Base-by-base conservation (phyloP, 1,140 invertebrate genomes). In the Amyelois transitella region DNA sequence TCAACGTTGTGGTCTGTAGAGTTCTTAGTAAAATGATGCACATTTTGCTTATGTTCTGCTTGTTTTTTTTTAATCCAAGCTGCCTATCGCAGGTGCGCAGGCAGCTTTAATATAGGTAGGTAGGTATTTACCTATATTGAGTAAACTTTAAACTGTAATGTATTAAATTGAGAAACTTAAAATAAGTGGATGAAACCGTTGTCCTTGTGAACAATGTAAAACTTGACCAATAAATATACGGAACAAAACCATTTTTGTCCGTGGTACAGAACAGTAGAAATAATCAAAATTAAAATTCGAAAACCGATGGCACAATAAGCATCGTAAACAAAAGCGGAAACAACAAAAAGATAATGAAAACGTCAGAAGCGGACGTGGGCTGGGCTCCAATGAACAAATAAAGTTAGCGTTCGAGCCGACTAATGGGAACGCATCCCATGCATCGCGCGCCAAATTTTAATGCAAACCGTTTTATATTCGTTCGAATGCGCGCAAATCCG, bases 401-500 rank as follows among this genome's bases (percentile, higher is more conserved):
- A 71, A 76, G 75, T 75, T 76, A 75, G 72, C 71, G 62, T 62
- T 56, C 66, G 68, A 77, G 67, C 72, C 67, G 74, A 71, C 81
- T 83, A 86, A 86, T 83, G 76, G 76, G 74, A 83, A 87, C 78
- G 75, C 80, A 82, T 86, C 81, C 76, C 72, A 61, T 83, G 77
- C 78, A 85, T 78, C 70, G 77, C 60, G 66, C 70, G 75, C 70
- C 69, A 85, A 87, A 87, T 88, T 88, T 88, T 83, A 88, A 87
- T 81, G 81, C 82, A 88, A 88, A 88, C 83, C 82, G 82, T 89
- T 88, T 88, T 86, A 86, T 82, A 86, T 88, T 85, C 85, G 83
- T 78, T 69, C 79, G 76, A 74, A 86, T 86, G 74, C 79, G 78
- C 77, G 75, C 86, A 87, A 89, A 88, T 89, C 83, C 81, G 86